Evolutionary conservation across 1,140 invertebrate species (phyloP).

Genomic region (Drosophila tsacasi): DNA sequence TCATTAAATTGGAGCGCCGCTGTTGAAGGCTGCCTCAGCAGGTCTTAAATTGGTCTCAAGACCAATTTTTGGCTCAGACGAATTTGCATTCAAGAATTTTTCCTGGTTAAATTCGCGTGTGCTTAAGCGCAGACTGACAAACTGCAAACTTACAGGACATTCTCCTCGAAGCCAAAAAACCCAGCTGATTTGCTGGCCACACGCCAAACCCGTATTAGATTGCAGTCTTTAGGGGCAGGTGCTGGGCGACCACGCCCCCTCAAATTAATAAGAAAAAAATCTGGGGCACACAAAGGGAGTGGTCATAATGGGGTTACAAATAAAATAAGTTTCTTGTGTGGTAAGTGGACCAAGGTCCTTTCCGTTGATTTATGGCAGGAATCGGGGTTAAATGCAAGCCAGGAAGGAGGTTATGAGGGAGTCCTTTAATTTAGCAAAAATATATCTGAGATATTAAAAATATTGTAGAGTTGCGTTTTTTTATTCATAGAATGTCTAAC

Average conservation of each 20-base stretch:
- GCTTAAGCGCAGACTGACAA: conserved; percentile 55
- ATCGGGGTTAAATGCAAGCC: neutral
- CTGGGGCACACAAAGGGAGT: conserved; percentile 22
- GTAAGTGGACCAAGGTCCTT: conserved; percentile 28
- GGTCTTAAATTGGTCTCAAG: conserved; percentile 10
- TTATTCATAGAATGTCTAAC: no score
- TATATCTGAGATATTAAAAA: neutral
- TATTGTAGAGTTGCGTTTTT: no score
- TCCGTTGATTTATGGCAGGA: conserved; percentile 3
- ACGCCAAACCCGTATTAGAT: conserved; percentile 71
- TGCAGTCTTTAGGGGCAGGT: conserved; percentile 54
- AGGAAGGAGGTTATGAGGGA: neutral
- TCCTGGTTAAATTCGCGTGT: conserved; percentile 33
- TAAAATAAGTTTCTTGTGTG: conserved; percentile 5
- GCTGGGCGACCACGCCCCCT: conserved; percentile 22
- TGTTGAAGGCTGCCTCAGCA: conserved; percentile 16
- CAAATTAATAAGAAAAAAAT: conserved; percentile 43
- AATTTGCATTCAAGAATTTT: conserved; percentile 53
- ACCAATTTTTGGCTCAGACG: conserved; percentile 29
- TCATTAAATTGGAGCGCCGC: conserved; percentile 59
- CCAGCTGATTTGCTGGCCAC: conserved; percentile 54
- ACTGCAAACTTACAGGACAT: conserved; percentile 61
- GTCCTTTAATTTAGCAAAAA: neutral
- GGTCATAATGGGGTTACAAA: conserved; percentile 8
- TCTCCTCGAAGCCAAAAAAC: conserved; percentile 6